Evolutionary conservation across 2,888 invertebrate genomes (phyloP).

Genomic region (Tinea semifulvella): DNA sequence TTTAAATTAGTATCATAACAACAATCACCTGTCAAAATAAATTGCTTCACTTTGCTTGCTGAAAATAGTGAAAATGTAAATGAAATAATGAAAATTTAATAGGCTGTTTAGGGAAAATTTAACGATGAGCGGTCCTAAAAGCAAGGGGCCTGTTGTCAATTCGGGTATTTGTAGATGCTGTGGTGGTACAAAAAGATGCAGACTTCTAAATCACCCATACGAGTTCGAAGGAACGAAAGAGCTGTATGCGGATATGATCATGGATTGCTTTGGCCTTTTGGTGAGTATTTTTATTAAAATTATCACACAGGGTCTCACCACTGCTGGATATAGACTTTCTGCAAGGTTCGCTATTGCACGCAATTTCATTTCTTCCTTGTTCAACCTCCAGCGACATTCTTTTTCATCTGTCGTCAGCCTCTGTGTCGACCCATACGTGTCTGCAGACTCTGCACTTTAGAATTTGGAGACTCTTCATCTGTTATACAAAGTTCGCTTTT

Average conservation of each 20-base stretch:
- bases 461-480: too few species aligned
- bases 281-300: conserved; percentile 33
- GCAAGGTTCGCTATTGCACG: too few species aligned
- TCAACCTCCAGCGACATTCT: too few species aligned
- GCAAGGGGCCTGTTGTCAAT: conserved; percentile 45
- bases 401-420: too few species aligned
- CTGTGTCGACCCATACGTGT: too few species aligned
- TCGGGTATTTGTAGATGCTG: conserved; percentile 51
- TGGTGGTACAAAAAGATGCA: conserved; percentile 47
- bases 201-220: conserved; percentile 48
- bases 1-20: neutral
- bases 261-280: conserved; percentile 52
- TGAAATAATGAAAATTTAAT: neutral
- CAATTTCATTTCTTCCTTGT: too few species aligned
- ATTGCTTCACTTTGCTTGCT: neutral
- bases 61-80: neutral
- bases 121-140: conserved; percentile 31
- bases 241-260: conserved; percentile 50
- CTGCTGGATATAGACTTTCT: too few species aligned
- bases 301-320: too few species aligned
- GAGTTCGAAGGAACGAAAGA: conserved; percentile 45
- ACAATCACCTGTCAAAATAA: neutral
- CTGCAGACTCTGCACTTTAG: too few species aligned
- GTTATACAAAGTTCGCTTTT: too few species aligned
- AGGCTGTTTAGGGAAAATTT: too few species aligned